Evolutionary conservation across 2,797 vertebrate species (phyloP).

Genomic region (Echeneis naucrates): DNA sequence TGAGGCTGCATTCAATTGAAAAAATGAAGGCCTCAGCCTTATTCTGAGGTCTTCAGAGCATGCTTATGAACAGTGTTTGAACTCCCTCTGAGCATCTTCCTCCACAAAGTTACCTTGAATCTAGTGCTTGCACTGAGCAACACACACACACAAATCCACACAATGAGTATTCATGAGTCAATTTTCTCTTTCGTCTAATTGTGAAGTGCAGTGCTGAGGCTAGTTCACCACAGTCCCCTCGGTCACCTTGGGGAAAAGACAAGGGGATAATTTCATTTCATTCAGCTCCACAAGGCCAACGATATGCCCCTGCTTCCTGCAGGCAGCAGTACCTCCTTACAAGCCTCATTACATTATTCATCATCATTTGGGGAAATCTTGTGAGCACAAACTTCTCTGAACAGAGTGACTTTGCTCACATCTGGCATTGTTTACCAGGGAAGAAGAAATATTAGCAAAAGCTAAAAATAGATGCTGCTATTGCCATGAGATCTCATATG

Average conservation of each 20-base stretch:
- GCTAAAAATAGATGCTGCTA: constrained; percentile 65
- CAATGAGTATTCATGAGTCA: constrained; percentile 71
- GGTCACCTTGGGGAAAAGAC: constrained; percentile 35
- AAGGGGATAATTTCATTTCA: constrained; percentile 29
- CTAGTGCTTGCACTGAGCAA: constrained; percentile 35
- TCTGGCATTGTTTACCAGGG: constrained; percentile 67
- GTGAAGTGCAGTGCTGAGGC: constrained; percentile 63
- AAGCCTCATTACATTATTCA: constrained; percentile 68
- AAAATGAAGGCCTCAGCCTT: constrained; percentile 19
- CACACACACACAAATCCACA: neutral
- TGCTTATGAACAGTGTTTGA: constrained; percentile 32
- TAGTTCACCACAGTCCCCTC: constrained; percentile 37
- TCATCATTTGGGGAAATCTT: constrained; percentile 48
- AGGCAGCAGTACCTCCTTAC: constrained; percentile 54
- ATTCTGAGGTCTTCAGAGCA: no score
- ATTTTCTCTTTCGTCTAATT: constrained; percentile 63
- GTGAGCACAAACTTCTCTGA: constrained; percentile 22
- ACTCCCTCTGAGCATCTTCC: constrained; percentile 37
- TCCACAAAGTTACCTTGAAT: constrained; percentile 77
- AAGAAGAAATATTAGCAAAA: constrained; percentile 31
- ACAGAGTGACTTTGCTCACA: constrained; percentile 41
- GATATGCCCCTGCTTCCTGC: constrained; percentile 48
- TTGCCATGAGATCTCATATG: constrained; percentile 59
- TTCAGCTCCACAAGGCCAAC: constrained; percentile 48
- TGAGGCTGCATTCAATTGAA: constrained; percentile 19